Evolutionary conservation across 2,113 vertebrate species (phyloP).

Genomic region (Oreamnos americanus): DNA sequence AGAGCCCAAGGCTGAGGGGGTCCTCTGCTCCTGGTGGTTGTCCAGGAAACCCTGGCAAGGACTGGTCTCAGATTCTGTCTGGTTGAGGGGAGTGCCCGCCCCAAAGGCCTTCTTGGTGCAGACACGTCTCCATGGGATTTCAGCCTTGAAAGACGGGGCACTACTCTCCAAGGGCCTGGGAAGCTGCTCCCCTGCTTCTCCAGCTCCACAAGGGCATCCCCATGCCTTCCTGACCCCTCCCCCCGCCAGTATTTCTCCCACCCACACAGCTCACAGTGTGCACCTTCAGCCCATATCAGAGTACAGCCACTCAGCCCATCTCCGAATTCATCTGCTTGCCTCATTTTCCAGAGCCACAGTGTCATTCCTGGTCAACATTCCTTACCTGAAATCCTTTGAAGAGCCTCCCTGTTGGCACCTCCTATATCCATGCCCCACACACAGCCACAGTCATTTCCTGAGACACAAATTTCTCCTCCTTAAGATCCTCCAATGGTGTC

Average conservation of each 20-base stretch:
- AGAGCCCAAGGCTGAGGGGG: not conserved
- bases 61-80: not conserved
- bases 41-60: not conserved
- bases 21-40: not conserved
- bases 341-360: not conserved
- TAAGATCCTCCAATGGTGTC: not conserved
- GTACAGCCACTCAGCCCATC: not conserved
- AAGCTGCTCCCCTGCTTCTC: not conserved
- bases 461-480: not conserved
- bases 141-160: fast-evolving
- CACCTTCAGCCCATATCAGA: not conserved
- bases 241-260: fast-evolving
- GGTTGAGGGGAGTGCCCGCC: not conserved
- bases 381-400: not conserved
- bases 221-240: fast-evolving
- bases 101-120: not conserved
- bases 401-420: not conserved
- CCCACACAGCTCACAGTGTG: fast-evolving
- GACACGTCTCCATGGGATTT: not conserved
- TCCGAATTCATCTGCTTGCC: not conserved
- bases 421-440: fast-evolving
- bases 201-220: too few relatives aligned
- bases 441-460: not conserved
- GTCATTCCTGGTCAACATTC: too few relatives aligned
- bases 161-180: not conserved